These are phyloP conservation scores for Cariama cristata DNA, from an alignment of 2,113 vertebrate genomes.

Conservation along the genomic window DNA sequence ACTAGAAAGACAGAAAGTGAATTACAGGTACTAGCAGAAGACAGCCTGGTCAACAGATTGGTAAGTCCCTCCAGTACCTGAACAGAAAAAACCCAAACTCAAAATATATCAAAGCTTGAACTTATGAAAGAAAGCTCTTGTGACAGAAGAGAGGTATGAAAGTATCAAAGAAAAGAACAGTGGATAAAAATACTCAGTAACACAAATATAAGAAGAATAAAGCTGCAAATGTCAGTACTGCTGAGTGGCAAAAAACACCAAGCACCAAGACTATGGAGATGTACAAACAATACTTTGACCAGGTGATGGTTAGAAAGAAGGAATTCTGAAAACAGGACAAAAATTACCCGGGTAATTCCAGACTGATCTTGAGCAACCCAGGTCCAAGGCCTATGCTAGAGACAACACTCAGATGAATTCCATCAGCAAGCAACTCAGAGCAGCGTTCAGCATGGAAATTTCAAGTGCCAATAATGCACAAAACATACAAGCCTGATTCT, in stretches of 20 bases:
- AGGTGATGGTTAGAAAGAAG: neutral
- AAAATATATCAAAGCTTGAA: neutral
- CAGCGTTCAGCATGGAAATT: neutral
- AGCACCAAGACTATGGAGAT: neutral
- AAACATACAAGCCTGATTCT: neutral
- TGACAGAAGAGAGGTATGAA: neutral
- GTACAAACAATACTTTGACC: neutral
- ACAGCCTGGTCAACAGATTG: neutral
- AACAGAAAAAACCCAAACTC: neutral
- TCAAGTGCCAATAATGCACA: neutral
- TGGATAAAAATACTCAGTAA: neutral
- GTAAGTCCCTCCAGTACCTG: neutral
- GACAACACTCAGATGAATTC: neutral
- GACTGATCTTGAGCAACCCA: neutral
- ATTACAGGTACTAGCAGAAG: neutral
- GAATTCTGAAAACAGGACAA: fast-evolving
- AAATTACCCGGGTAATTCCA: neutral
- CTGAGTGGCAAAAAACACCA: neutral
- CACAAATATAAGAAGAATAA: neutral
- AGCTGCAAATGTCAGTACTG: fast-evolving
- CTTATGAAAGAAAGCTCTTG: neutral
- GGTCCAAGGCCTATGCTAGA: fast-evolving
- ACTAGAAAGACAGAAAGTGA: neutral
- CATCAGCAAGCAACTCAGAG: neutral
- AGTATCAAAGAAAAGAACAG: neutral